Evolutionary conservation across 37 sponge, comb jelly and placozoan species (phyloP), one percentile per base, ranked within the genome.

Genomic region (Trichoplax adhaerens): DNA sequence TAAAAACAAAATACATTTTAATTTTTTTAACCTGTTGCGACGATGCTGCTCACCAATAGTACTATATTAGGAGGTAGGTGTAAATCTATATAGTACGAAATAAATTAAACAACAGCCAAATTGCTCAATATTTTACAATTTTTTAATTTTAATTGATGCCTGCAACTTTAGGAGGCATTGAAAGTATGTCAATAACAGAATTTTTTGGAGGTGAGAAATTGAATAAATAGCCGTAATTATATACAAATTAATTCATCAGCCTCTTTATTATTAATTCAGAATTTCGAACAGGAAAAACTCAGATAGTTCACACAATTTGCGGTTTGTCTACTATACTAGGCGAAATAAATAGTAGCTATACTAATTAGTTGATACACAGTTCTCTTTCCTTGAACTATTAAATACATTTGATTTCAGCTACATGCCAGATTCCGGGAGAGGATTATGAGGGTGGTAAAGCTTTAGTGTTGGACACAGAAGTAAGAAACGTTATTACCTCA

Each of bases 151-250:
- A 29, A 29, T 29, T 29, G 29, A 29, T 29, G 29, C 29, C 29
- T 29, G 29, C 29, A 29, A 29, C 29, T 69, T 70, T 65, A 85
- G 94, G 99, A 62, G 99, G 99, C 47, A 78, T 98, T 55, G 99
- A 98, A 65, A 98, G 99, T 64, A 98, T 98, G 99, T 71, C 94
- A 8, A 98, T 98, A 63, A 98, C 99, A 58, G 99, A 98, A 82
- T 89, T 84, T 50, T 98, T 98, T 78, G 99, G 99, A 78, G 91
- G 91, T 89, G 55, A 65, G 55, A 62, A 55, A 47, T 55, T 72
- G 56, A 4, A 5, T 54, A 55, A 1, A 1, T 68, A 6, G 3
- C 54, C 3, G 8, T 65, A 52, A 5, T 12, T 65, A 0, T 55
- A 49, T 2, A 54, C 51, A 53, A 12, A 12, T 54, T 68, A 46